Base-by-base conservation (phyloP, 2,113 vertebrate species). In the Poeciliopsis occidentalis region DNA sequence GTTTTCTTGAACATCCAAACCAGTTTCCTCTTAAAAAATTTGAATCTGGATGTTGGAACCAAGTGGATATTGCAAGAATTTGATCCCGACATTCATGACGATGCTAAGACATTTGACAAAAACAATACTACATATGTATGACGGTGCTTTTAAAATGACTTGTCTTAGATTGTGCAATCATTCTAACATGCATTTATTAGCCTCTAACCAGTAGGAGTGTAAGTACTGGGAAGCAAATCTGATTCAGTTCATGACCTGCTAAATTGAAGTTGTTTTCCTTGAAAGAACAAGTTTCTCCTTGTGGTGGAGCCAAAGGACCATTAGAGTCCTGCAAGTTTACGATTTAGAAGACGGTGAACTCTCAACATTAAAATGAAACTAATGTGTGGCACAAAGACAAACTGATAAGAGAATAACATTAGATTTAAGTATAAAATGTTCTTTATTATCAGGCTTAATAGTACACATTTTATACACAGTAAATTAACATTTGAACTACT, bases 271-370 rank as follows among this genome's bases (percentile, higher is more conserved):
- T 57, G 1, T n/a, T 61, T 62, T 4, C 6, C 30, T 30, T 7
- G 4, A 60, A 41, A 3, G 2, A 19, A 30, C 31, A n/a, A 34
- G 37, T 60, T 54, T 65, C 51, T 74, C 62, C 67, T 60, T 61
- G 62, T 22, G 54, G 63, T 61, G 76, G 75, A 24, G 44, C 67
- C 65, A 65, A 69, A 75, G 47, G 66, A 80, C 51, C 26, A 27
- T 22, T 15, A 60, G 26, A 60, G 24, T 71, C 22, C 44, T 47
- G 13, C 44, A 47, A 47, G 44, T 47, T 47, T 47, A 47, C 44
- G 4, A 47, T 47, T 47, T 19, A 19, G 44, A 19, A 47, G 15
- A 47, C 4, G 39, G 39, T 47, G 44, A 47, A 19, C 17, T 12
- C 13, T 19, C 44, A 19, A 47, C 44, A 47, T 19, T 19, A 47